These are phyloP conservation scores for Archocentrus centrarchus DNA, from an alignment of 2,113 vertebrate species.

Conservation along the genomic window DNA sequence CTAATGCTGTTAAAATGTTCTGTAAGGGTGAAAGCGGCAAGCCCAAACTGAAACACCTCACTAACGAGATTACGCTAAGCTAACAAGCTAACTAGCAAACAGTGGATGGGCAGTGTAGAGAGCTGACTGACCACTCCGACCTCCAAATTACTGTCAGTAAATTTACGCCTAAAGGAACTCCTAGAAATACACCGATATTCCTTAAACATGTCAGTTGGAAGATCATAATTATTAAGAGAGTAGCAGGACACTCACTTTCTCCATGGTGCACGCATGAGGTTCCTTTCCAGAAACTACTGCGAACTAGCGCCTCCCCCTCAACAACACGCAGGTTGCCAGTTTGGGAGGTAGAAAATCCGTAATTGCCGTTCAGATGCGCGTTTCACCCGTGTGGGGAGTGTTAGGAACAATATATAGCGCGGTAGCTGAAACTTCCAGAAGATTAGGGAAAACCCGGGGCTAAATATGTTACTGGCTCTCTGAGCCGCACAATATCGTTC, in stretches of 20 bases:
- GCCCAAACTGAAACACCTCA: background rate
- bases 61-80: constrained; percentile 50
- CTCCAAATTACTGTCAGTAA: background rate
- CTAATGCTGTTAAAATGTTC: background rate
- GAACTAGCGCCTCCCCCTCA: constrained; percentile 70
- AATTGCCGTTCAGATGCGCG: background rate
- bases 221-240: background rate
- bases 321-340: constrained; percentile 69
- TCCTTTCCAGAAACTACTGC: constrained; percentile 84
- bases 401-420: background rate
- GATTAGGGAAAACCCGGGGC: background rate
- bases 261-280: constrained; percentile 84
- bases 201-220: background rate
- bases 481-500: background rate
- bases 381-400: background rate
- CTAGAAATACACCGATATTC: rapidly evolving
- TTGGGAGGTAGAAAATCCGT: background rate
- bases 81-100: constrained; percentile 52
- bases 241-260: constrained; percentile 79
- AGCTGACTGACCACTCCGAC: background rate
- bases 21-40: background rate
- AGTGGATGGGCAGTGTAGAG: constrained; percentile 3
- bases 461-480: background rate
- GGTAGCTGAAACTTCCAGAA: constrained; percentile 36
- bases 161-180: background rate